Evolutionary conservation across 2,113 vertebrate species (phyloP).

Genomic region (Corythornis madagascariensis): DNA sequence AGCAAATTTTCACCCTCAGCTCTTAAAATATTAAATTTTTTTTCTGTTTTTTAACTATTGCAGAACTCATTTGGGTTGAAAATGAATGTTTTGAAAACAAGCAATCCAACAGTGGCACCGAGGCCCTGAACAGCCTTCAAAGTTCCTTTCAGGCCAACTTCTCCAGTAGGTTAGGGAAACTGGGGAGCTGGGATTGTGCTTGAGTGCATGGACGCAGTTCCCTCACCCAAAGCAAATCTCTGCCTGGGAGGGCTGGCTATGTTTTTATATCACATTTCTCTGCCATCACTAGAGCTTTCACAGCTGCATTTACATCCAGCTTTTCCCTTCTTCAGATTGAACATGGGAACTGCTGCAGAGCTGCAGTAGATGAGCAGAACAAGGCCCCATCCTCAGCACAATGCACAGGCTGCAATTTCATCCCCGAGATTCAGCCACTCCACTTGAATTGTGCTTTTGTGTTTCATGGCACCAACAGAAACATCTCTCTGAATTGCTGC

Average conservation of each 20-base stretch:
- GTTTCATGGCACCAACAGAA: neutral
- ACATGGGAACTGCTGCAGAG: neutral
- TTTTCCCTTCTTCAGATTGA: neutral
- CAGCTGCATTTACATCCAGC: neutral
- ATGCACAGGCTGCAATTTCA: slow-evolving; percentile 1
- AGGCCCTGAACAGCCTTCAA: slow-evolving; percentile 57
- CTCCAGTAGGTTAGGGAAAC: neutral
- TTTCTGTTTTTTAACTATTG: neutral
- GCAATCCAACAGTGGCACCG: slow-evolving; percentile 37
- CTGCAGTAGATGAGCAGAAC: neutral
- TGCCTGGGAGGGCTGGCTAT: neutral
- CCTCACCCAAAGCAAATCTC: neutral
- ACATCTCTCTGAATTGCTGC: neutral
- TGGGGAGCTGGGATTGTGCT: accelerated
- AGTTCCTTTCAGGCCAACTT: neutral
- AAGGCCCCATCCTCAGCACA: neutral
- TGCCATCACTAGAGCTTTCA: neutral
- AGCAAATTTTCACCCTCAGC: neutral
- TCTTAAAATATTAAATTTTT: neutral
- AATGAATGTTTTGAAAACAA: slow-evolving; percentile 3
- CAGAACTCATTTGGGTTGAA: neutral
- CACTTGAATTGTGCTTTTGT: slow-evolving; percentile 41
- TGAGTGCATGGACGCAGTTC: accelerated
- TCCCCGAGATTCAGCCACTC: neutral
- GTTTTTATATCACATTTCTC: neutral